Percentiles rank a stretch among this genome's conserved stretches.
phyloP scores from a whole-genome alignment of 2,113 vertebrate species.

The Rynchops niger region DNA sequence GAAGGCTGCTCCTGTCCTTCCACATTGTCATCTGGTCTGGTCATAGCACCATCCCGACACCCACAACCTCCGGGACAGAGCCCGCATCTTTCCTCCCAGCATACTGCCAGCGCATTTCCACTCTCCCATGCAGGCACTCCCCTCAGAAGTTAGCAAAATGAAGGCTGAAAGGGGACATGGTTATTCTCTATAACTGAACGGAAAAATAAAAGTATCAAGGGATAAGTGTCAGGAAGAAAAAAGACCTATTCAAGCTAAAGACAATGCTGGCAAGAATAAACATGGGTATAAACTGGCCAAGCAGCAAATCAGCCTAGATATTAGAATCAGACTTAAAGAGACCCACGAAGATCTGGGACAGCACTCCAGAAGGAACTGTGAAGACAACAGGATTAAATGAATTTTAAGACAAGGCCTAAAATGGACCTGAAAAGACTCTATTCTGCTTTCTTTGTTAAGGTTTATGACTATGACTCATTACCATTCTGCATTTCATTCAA shows the following conservation, averaged over 20 bases:
- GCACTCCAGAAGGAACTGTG: neutral
- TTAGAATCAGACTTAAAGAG: conserved; percentile 19
- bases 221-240: conserved; percentile 50
- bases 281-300: neutral
- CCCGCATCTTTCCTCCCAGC: neutral
- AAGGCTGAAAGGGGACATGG: neutral
- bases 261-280: conserved; percentile 52
- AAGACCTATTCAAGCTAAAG: conserved; percentile 44
- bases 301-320: conserved; percentile 17
- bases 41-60: neutral
- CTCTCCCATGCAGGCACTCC: neutral
- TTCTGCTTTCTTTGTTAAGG: conserved; percentile 24
- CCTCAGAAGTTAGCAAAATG: neutral
- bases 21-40: neutral
- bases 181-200: conserved; percentile 11
- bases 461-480: conserved; percentile 48
- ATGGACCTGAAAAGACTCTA: neutral
- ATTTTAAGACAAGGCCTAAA: neutral
- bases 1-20: neutral
- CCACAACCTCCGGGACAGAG: neutral
- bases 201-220: conserved; percentile 20
- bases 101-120: neutral
- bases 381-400: conserved; percentile 16
- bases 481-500: conserved; percentile 24
- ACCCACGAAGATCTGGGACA: neutral